These are phyloP conservation scores for Pseudanteris insignis DNA, from an alignment of 2,888 invertebrate genomes.

Conservation along the genomic window DNA sequence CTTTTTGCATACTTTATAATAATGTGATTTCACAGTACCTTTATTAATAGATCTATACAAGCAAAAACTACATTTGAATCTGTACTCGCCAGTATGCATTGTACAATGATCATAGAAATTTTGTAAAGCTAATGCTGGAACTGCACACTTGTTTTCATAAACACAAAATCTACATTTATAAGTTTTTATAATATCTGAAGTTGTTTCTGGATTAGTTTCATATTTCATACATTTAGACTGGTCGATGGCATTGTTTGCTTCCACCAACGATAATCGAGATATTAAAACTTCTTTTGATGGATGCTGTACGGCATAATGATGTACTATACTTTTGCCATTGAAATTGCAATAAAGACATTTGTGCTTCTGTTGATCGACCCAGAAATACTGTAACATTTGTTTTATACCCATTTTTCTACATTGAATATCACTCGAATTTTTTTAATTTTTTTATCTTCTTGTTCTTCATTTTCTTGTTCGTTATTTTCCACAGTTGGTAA, in stretches of 20 bases:
- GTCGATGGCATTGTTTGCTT: slow-evolving; percentile 70
- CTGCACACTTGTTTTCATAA: slow-evolving; percentile 48
- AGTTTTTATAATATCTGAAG: slow-evolving; percentile 22
- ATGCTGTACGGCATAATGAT: slow-evolving; percentile 75
- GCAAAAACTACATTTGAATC: slow-evolving; percentile 74
- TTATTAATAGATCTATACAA: slow-evolving; percentile 60
- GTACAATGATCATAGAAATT: slow-evolving; percentile 78
- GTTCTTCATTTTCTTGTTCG: neutral
- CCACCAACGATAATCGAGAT: slow-evolving; percentile 70
- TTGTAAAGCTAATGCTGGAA: slow-evolving; percentile 52
- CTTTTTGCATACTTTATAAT: slow-evolving; percentile 57
- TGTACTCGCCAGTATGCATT: slow-evolving; percentile 82
- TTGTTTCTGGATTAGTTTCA: slow-evolving; percentile 41
- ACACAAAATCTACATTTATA: slow-evolving; percentile 61
- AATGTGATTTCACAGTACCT: slow-evolving; percentile 60
- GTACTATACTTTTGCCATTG: slow-evolving; percentile 71
- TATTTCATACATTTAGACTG: slow-evolving; percentile 68
- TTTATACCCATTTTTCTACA: slow-evolving; percentile 36
- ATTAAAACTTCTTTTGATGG: slow-evolving; percentile 74
- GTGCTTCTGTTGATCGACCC: slow-evolving; percentile 60
- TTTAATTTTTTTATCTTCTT: neutral
- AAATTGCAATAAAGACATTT: slow-evolving; percentile 73
- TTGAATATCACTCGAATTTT: neutral
- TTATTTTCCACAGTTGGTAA: too few relatives aligned
- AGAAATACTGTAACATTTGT: slow-evolving; percentile 52